Conservation (phyloP, 2,113 vertebrate genomes). For the Rhinoptilus africanus region DNA sequence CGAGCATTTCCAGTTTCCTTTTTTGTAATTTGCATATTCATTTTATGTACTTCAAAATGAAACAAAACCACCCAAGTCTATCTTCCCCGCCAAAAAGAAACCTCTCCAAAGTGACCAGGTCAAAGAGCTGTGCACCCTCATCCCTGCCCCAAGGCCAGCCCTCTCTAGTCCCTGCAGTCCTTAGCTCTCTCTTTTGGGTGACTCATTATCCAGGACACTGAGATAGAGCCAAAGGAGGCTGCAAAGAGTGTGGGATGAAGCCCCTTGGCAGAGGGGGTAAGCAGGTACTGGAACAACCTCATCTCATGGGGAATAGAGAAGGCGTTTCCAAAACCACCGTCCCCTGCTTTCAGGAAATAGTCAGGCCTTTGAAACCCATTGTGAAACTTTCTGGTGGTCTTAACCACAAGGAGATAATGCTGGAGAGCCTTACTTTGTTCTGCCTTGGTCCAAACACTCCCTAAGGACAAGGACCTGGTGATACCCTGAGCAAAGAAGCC, state of each 20-base stretch:
- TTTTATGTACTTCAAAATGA: background rate
- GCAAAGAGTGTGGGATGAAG: background rate
- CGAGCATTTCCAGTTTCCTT: background rate
- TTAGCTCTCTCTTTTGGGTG: background rate
- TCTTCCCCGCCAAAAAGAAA: background rate
- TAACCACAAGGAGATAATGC: background rate
- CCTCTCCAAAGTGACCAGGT: background rate
- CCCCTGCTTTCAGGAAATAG: background rate
- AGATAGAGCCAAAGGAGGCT: background rate
- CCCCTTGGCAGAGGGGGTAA: background rate
- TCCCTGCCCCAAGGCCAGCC: accelerated
- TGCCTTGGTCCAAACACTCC: background rate
- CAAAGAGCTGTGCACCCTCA: background rate
- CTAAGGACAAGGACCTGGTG: background rate
- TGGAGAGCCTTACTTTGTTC: background rate
- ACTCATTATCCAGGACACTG: background rate
- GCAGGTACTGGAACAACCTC: background rate
- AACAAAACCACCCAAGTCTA: background rate
- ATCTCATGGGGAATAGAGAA: accelerated
- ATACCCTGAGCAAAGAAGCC: background rate
- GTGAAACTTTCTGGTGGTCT: background rate
- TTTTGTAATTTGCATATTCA: background rate
- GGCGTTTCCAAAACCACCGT: background rate
- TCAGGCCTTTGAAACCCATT: background rate
- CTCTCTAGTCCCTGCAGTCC: background rate